Base-by-base conservation (phyloP, 1,140 invertebrate genomes). In the Zaprionus ghesquierei region DNA sequence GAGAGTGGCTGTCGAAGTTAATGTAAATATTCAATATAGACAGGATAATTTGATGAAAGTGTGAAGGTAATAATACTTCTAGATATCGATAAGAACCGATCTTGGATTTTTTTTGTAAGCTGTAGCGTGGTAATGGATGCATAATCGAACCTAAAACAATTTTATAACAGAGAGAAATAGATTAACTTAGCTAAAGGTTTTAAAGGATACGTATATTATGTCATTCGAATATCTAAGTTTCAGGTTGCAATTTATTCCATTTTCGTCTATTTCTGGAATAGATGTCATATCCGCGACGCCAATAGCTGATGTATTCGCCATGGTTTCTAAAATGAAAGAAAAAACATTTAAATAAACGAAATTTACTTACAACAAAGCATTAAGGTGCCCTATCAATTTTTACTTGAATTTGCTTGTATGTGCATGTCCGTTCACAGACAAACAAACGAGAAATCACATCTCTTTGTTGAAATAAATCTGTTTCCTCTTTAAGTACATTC, bases 131-230 rank as follows among this genome's bases (percentile, higher is more conserved):
- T n/a, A 31, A 31, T 9, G 1, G 29, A 31, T 8, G 31, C 3
- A 33, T 12, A 12, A 12, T 12, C 31, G 31, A 10, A 33, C 31
- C 31, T 12, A 33, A 3, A 12, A 12, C 10, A 5, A 12, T 33
- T 33, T 0, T 13, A 12, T 25, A 25, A 25, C 25, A 25, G 25
- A 25, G 25, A 25, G 2, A n/a, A 3, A 25, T 25, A 2, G 2
- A 25, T 25, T 35, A n/a, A n/a, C 25, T 2, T 25, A 35, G 20
- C 8, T 8, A 0, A 31, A 38, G 56, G 27, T 86, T 68, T 13
- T 91, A 95, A 97, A 96, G 96, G 96, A 97, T 98, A 98, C 98
- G 92, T 98, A 99, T 92, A 98, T 98, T 81, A 96, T 94, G 93
- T 98, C 96, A 85, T 94, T 94, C 61, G 94, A 93, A 92, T 98